Evolutionary conservation across 1,140 invertebrate genomes (phyloP).

Genomic region (Platyscapa corneri): DNA sequence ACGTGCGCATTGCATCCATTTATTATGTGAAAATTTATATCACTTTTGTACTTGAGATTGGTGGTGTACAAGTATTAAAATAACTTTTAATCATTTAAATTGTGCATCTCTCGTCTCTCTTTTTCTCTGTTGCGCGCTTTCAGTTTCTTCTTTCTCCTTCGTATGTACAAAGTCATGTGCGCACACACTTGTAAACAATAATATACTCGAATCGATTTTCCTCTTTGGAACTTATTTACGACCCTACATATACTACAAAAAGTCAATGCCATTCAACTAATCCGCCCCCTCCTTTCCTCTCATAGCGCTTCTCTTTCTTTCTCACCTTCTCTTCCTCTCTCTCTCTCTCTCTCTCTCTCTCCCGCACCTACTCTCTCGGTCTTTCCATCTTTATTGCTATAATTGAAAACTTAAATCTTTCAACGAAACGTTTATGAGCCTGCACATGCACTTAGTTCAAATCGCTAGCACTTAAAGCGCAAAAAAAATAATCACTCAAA

Average conservation of each 20-base stretch:
- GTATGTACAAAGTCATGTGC: background rate
- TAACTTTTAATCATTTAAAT: background rate
- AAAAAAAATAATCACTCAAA: constrained; percentile 4
- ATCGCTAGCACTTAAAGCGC: background rate
- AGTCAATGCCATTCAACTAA: constrained; percentile 44
- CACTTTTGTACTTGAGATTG: too few species aligned
- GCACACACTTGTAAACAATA: background rate
- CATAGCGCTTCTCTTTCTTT: background rate
- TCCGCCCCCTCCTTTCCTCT: background rate
- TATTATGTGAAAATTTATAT: too few species aligned
- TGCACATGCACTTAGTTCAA: background rate
- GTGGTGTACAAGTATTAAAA: too few species aligned
- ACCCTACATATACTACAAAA: constrained; percentile 13
- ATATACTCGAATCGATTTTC: constrained; percentile 35
- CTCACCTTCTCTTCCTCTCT: background rate
- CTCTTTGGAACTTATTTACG: constrained; percentile 25
- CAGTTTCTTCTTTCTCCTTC: background rate
- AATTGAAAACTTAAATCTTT: constrained; percentile 9
- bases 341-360: background rate
- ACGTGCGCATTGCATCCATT: too few species aligned
- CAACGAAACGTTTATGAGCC: background rate
- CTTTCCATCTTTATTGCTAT: background rate
- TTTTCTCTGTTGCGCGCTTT: too few species aligned
- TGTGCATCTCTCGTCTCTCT: too few species aligned
- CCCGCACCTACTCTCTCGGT: background rate